Conservation (phyloP, 1,140 invertebrate species). For the Drosophila suzukii region DNA sequence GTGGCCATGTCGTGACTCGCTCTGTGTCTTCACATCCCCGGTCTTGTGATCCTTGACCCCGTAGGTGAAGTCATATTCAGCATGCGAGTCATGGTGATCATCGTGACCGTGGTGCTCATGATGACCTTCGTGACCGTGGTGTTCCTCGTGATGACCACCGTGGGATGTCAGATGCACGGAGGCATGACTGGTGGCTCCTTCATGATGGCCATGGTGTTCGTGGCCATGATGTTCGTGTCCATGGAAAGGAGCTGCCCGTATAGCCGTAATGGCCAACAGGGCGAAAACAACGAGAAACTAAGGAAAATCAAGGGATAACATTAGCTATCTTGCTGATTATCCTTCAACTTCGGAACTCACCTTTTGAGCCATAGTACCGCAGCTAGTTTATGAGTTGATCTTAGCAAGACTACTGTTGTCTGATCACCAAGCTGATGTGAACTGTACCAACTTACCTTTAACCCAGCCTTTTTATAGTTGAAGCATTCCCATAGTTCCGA, state of each 20-base stretch:
- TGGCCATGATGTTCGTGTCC: constrained; percentile 48
- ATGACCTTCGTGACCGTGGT: constrained; percentile 45
- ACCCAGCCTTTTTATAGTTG: constrained; percentile 47
- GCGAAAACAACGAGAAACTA: constrained; percentile 57
- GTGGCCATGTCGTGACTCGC: constrained; percentile 69
- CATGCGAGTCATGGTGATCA: constrained; percentile 68
- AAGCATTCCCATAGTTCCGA: background rate
- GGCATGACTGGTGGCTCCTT: constrained; percentile 71
- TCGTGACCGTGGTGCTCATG: constrained; percentile 46
- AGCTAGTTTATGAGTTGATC: constrained; percentile 63
- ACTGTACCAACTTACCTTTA: constrained; percentile 53
- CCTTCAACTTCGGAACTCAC: constrained; percentile 34
- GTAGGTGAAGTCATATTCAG: constrained; percentile 74
- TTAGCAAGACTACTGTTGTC: constrained; percentile 52
- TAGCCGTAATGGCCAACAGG: constrained; percentile 46
- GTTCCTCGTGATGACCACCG: constrained; percentile 44
- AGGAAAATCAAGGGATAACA: background rate
- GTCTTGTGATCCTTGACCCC: constrained; percentile 78
- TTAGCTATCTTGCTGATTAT: background rate
- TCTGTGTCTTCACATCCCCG: constrained; percentile 70
- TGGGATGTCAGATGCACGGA: constrained; percentile 74
- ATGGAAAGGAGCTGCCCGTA: constrained; percentile 60
- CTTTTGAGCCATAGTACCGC: constrained; percentile 70
- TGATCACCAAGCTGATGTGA: constrained; percentile 54
- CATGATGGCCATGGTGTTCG: constrained; percentile 44